phyloP scores from a whole-genome alignment of 2,797 vertebrate genomes.

The Microchirus variegatus region DNA sequence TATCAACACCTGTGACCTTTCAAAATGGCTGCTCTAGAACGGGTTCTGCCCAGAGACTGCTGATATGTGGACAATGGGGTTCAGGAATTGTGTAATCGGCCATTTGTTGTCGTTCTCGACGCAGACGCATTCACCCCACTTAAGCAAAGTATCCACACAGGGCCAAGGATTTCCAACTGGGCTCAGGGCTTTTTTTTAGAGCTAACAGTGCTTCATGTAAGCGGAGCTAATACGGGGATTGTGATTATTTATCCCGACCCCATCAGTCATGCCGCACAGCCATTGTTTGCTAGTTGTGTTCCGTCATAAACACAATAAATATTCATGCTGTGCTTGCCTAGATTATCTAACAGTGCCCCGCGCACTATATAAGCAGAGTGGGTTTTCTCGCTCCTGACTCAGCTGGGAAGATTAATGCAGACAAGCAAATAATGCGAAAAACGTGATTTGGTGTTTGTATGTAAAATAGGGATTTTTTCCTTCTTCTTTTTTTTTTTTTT shows the following conservation, averaged over 20 bases:
- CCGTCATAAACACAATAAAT: conserved; percentile 33
- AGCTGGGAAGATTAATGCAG: conserved; percentile 39
- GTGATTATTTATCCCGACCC: conserved; percentile 36
- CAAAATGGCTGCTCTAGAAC: too few species aligned
- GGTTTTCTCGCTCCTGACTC: conserved; percentile 36
- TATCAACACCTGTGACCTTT: too few species aligned
- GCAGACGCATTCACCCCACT: conserved; percentile 7
- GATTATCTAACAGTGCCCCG: conserved; percentile 23
- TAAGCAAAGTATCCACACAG: conserved; percentile 3
- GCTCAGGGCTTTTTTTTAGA: conserved; percentile 29
- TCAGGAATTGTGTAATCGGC: too few species aligned
- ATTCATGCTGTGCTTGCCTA: conserved; percentile 31
- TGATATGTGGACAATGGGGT: too few species aligned
- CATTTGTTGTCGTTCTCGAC: neutral
- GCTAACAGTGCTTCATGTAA: conserved; percentile 30
- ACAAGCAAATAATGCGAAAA: conserved; percentile 27
- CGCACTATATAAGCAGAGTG: conserved; percentile 9
- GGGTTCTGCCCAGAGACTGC: too few species aligned
- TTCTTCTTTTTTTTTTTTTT: conserved; percentile 48
- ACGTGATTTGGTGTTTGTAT: conserved; percentile 36
- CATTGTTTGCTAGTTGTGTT: conserved; percentile 36
- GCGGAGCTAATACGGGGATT: conserved; percentile 30
- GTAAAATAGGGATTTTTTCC: conserved; percentile 47
- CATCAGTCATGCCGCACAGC: conserved; percentile 7
- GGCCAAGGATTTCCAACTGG: conserved; percentile 20